Percentiles rank a stretch among this genome's conserved stretches.
These are phyloP conservation scores for Entelurus aequoreus DNA, from an alignment of 2,113 vertebrate genomes.

Conservation along the genomic window DNA sequence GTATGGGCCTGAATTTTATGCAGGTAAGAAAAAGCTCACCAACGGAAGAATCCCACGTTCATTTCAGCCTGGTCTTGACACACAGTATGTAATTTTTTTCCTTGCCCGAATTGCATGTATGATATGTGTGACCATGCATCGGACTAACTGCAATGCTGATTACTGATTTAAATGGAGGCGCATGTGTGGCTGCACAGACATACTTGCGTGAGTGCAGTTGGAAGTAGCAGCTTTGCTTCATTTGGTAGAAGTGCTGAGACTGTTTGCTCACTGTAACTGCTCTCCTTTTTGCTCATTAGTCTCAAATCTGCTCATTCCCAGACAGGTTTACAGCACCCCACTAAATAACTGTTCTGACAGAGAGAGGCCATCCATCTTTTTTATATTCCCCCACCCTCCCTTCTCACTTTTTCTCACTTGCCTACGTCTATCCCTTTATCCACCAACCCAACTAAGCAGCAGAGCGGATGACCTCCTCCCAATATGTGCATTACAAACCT, in stretches of 20 bases:
- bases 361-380: slow-evolving; percentile 68
- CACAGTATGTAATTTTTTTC: not conserved
- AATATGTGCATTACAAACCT: not conserved
- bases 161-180: not conserved
- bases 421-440: slow-evolving; percentile 2
- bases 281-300: slow-evolving; percentile 65
- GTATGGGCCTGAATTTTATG: slow-evolving; percentile 53
- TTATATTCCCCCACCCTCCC: slow-evolving; percentile 54
- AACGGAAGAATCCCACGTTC: not conserved
- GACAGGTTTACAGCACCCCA: slow-evolving; percentile 66
- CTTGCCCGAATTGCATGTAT: not conserved
- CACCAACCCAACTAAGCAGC: slow-evolving; percentile 5
- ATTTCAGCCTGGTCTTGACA: not conserved
- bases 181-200: not conserved
- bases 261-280: slow-evolving; percentile 41
- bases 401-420: slow-evolving; percentile 16
- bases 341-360: slow-evolving; percentile 70
- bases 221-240: slow-evolving; percentile 43
- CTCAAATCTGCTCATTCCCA: slow-evolving; percentile 69
- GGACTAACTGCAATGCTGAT: slow-evolving; percentile 1
- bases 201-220: slow-evolving; percentile 9
- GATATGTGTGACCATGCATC: not conserved
- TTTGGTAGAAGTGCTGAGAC: slow-evolving; percentile 47
- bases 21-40: slow-evolving; percentile 33
- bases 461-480: slow-evolving; percentile 11